Percentiles rank a stretch among this genome's conserved stretches.
phyloP scores from a whole-genome alignment of 2,113 vertebrate species.

The Thomomys bottae region DNA sequence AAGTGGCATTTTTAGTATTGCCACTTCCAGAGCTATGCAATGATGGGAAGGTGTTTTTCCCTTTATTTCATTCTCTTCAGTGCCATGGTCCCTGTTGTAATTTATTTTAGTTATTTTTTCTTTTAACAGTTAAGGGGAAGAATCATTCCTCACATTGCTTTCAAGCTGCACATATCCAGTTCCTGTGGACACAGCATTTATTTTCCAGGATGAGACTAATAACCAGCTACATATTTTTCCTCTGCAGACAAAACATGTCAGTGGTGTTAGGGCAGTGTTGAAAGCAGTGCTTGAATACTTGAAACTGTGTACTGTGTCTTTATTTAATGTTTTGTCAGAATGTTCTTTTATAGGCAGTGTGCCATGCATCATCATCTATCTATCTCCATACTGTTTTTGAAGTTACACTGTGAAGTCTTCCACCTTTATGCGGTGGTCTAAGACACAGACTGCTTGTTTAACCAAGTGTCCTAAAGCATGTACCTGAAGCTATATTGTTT shows the following conservation, averaged over 20 bases:
- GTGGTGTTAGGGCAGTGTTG: conserved; percentile 26
- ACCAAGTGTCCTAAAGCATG: conserved; percentile 75
- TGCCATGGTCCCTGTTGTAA: conserved; percentile 59
- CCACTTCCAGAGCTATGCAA: conserved; percentile 78
- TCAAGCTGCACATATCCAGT: conserved; percentile 53
- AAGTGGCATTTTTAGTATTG: conserved; percentile 29
- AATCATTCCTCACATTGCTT: conserved; percentile 59
- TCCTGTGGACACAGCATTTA: conserved; percentile 45
- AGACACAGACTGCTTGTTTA: conserved; percentile 66
- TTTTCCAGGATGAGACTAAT: no score
- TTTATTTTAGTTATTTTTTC: conserved; percentile 74
- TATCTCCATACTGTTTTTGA: conserved; percentile 27
- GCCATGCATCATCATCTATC: background rate
- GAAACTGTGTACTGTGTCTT: conserved; percentile 59
- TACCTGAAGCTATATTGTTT: conserved; percentile 72
- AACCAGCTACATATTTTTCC: conserved; percentile 1
- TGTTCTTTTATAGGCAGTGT: conserved; percentile 57
- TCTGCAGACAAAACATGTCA: background rate
- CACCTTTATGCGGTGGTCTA: conserved; percentile 70
- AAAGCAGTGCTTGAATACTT: conserved; percentile 79
- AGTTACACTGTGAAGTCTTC: conserved; percentile 85
- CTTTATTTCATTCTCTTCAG: conserved; percentile 50
- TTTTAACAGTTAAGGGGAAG: conserved; percentile 34
- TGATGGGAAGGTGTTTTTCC: conserved; percentile 16
- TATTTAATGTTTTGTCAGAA: conserved; percentile 58